These are phyloP conservation scores for Aphelenchoides besseyi DNA, from an alignment of 1,140 invertebrate species.

Conservation along the genomic window DNA sequence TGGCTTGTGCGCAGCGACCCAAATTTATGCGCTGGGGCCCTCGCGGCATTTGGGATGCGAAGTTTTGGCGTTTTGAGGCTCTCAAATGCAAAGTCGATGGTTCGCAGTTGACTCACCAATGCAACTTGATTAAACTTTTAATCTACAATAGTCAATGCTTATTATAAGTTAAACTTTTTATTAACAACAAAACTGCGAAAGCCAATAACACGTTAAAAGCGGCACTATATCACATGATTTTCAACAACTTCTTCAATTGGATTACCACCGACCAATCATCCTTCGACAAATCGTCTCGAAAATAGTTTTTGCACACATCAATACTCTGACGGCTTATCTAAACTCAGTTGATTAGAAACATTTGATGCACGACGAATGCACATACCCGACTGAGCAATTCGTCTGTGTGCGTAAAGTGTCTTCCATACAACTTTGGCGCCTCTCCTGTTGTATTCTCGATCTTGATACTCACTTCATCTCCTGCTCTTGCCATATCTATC, in stretches of 20 bases:
- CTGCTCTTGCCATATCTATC: slow-evolving; percentile 85
- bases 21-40: no score
- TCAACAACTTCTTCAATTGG: slow-evolving; percentile 93
- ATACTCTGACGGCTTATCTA: slow-evolving; percentile 94
- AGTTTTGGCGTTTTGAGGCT: no score
- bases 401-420: slow-evolving; percentile 95
- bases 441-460: slow-evolving; percentile 93
- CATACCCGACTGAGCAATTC: slow-evolving; percentile 88
- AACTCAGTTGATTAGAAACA: neutral
- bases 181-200: neutral
- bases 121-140: no score
- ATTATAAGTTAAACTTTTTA: neutral
- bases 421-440: slow-evolving; percentile 92
- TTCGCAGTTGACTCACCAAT: no score
- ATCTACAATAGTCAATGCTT: neutral
- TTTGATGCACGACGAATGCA: neutral
- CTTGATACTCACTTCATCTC: slow-evolving; percentile 96
- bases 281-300: slow-evolving; percentile 91
- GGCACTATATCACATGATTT: slow-evolving; percentile 69
- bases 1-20: no score
- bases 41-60: no score
- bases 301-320: slow-evolving; percentile 97
- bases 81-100: no score
- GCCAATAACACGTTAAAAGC: neutral
- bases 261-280: slow-evolving; percentile 96